These are phyloP conservation scores for Nerophis ophidion DNA, from an alignment of 2,113 vertebrate genomes.

Conservation along the genomic window DNA sequence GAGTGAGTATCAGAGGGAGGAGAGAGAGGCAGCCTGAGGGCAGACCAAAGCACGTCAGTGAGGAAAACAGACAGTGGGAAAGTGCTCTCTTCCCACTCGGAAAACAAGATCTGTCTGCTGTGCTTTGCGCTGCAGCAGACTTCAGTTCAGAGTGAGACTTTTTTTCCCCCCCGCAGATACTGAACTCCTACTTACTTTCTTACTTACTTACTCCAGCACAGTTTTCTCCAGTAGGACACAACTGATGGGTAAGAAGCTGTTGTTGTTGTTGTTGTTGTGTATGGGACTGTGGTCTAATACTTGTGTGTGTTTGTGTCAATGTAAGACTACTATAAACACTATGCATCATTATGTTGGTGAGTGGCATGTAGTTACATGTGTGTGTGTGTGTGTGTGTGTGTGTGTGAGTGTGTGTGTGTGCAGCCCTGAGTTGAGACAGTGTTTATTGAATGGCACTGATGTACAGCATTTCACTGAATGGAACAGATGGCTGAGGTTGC, in stretches of 20 bases:
- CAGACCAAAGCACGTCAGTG: slow-evolving; percentile 44
- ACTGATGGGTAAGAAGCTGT: slow-evolving; percentile 69
- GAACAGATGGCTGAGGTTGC: slow-evolving; percentile 55
- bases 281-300: slow-evolving; percentile 5
- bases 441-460: slow-evolving; percentile 63
- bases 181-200: neutral
- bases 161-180: slow-evolving; percentile 7
- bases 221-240: slow-evolving; percentile 31
- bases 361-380: too few species aligned
- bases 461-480: slow-evolving; percentile 56
- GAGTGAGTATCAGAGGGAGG: slow-evolving; percentile 48
- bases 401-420: slow-evolving; percentile 39
- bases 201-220: slow-evolving; percentile 9
- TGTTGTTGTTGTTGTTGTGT: slow-evolving; percentile 19
- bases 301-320: neutral
- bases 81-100: slow-evolving; percentile 25
- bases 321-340: neutral
- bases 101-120: slow-evolving; percentile 32
- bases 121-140: slow-evolving; percentile 28
- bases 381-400: slow-evolving; percentile 15
- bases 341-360: too few species aligned
- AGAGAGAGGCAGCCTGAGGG: slow-evolving; percentile 57
- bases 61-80: slow-evolving; percentile 27
- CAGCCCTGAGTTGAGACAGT: slow-evolving; percentile 45
- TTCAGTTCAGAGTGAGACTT: slow-evolving; percentile 30